These are phyloP conservation scores for Melanotaenia nigrans DNA, from an alignment of 2,797 vertebrate species.

Conservation along the genomic window DNA sequence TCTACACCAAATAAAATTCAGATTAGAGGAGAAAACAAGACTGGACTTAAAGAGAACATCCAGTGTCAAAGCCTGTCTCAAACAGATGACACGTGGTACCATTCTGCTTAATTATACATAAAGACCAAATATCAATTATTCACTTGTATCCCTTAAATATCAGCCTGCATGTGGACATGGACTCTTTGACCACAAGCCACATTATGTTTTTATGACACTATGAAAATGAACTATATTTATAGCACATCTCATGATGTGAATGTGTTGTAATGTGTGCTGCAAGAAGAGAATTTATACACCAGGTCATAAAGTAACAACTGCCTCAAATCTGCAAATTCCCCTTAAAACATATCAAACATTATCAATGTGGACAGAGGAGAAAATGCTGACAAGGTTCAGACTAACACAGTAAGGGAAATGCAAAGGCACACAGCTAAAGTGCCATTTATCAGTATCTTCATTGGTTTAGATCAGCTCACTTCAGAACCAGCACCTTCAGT, in stretches of 20 bases:
- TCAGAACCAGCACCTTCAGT: slow-evolving; percentile 28
- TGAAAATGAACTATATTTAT: background rate
- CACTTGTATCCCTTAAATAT: slow-evolving; percentile 33
- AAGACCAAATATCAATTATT: slow-evolving; percentile 68
- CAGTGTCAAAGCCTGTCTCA: slow-evolving; percentile 41
- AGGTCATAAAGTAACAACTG: background rate
- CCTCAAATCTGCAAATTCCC: background rate
- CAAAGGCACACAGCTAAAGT: background rate
- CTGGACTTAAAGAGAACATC: background rate
- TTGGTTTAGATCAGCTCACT: slow-evolving; percentile 6
- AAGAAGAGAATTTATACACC: background rate
- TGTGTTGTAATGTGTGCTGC: background rate
- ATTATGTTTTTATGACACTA: background rate
- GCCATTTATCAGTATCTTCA: background rate
- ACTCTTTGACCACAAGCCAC: slow-evolving; percentile 9
- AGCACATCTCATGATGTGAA: background rate
- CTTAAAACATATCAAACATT: background rate
- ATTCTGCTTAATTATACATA: slow-evolving; percentile 75
- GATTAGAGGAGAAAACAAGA: slow-evolving; percentile 6
- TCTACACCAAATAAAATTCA: background rate
- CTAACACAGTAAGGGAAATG: background rate
- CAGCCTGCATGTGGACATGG: slow-evolving; percentile 8
- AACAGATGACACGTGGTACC: slow-evolving; percentile 24
- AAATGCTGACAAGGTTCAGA: background rate
- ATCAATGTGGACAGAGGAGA: background rate